Conservation (phyloP, 1,140 invertebrate genomes). For the Cyphomyrmex costatus region DNA sequence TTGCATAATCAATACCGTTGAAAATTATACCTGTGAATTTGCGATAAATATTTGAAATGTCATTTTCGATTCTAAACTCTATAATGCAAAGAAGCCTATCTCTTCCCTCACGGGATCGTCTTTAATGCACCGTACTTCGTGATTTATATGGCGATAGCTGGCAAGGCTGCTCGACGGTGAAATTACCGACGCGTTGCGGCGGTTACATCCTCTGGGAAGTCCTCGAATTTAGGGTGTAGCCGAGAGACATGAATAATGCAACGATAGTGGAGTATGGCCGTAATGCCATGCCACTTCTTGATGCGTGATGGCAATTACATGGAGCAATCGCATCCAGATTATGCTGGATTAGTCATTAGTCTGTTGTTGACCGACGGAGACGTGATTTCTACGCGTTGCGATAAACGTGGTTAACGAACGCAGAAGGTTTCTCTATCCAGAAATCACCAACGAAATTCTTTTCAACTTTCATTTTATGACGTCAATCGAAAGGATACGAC, state of each 20-base stretch:
- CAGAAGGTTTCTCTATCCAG: neutral
- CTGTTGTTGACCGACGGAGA: conserved; percentile 23
- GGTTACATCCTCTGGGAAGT: conserved; percentile 76
- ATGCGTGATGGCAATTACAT: conserved; percentile 65
- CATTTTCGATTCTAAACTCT: conserved; percentile 6
- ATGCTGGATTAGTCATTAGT: conserved; percentile 49
- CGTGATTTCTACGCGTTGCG: neutral
- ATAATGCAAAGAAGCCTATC: conserved; percentile 1
- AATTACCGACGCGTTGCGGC: conserved; percentile 66
- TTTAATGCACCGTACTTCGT: conserved; percentile 49
- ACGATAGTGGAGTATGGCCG: conserved; percentile 41
- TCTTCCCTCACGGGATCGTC: conserved; percentile 8
- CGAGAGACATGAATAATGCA: conserved; percentile 71
- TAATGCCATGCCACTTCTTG: conserved; percentile 31
- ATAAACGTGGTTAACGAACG: neutral
- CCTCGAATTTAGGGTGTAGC: conserved; percentile 71
- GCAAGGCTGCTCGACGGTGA: conserved; percentile 59
- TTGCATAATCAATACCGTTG: neutral
- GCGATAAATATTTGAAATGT: conserved; percentile 23
- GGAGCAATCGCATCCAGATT: conserved; percentile 64
- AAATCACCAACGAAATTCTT: neutral
- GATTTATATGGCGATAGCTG: conserved; percentile 38
- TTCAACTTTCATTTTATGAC: conserved; percentile 9
- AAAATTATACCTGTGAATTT: neutral
- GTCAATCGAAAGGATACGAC: neutral